Base-by-base conservation (phyloP, 1,140 invertebrate genomes). In the Zophobas atratus region DNA sequence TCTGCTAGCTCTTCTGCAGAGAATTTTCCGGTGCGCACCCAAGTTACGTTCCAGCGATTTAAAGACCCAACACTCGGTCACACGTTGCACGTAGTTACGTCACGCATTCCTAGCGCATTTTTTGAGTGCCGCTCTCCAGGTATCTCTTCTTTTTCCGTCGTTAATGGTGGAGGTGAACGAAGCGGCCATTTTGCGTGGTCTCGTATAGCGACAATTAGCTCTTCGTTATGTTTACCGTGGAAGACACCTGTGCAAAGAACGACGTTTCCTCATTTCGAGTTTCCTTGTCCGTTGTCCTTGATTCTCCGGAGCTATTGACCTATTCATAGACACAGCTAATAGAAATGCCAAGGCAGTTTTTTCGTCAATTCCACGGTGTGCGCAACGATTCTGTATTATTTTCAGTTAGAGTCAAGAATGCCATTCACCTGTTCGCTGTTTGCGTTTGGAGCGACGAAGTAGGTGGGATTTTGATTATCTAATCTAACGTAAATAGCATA, bases 71-170 rank as follows among this genome's bases (percentile, higher is more conserved):
- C 74, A 80, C 39, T 80, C 79, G 79, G 79, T 80, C 79, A 80
- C 71, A 71, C 75, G 73, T 41, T 80, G 79, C 79, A 80, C 76
- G 71, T 56, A 2, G 8, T 77, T 76, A 77, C 79, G 79, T 80
- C 79, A 77, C 46, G 51, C 79, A 80, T 80, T 80, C 79, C 79
- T 67, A 72, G 78, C 38, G 36, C 41, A 35, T 73, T 73, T 20
- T 36, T 63, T 35, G 49, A 51, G 35, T 63, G 5, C 49, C 49
- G 3, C 49, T 32, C 35, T 39, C 32, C 35, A 63, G 39, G 38
- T 67, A 39, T 60, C 32, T 60, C 56, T 60, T 60, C 56, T 60
- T 33, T 46, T 46, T 46, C 43, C 55, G 2, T 48, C 3, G 0
- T 0, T 35, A 1, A 48, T 71, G n/a, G 41, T n/a, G 36, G 39